These are phyloP conservation scores for Eupithecia subfuscata DNA, from an alignment of 2,888 invertebrate species.

Conservation along the genomic window DNA sequence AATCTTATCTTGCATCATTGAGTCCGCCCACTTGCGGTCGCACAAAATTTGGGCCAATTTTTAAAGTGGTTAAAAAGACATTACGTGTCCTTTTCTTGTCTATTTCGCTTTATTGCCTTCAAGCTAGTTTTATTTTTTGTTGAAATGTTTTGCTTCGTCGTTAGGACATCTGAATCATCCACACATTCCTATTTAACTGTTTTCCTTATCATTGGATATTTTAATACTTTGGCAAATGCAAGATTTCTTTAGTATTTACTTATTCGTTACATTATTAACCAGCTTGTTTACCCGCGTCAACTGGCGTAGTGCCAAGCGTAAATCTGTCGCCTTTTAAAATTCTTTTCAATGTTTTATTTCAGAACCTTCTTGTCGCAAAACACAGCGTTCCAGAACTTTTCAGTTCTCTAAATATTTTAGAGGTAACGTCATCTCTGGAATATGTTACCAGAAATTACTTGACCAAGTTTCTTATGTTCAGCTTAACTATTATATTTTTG, in stretches of 20 bases:
- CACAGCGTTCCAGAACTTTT: conserved; percentile 19
- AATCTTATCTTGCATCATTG: conserved; percentile 73
- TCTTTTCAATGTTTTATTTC: conserved; percentile 22
- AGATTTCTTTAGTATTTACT: conserved; percentile 16
- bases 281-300: conserved; percentile 29
- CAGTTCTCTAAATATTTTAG: neutral
- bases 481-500: neutral
- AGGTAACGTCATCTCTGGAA: neutral
- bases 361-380: conserved; percentile 19
- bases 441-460: neutral
- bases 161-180: conserved; percentile 2
- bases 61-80: conserved; percentile 40
- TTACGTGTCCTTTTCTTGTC: conserved; percentile 29
- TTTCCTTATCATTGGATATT: conserved; percentile 1
- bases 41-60: conserved; percentile 41
- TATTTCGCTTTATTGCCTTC: conserved; percentile 21
- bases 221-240: conserved; percentile 12
- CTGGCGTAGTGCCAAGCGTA: conserved; percentile 29
- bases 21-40: conserved; percentile 62
- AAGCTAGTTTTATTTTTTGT: conserved; percentile 11
- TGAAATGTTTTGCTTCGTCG: conserved; percentile 3
- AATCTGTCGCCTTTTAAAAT: conserved; percentile 31
- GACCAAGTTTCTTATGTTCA: neutral
- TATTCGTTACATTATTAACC: conserved; percentile 28
- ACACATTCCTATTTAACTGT: conserved; percentile 1